A percentile compares a stretch with the other conserved stretches of the same genome.
Conservation (phyloP, 2,888 invertebrate species). For the Piscicola geometra region DNA sequence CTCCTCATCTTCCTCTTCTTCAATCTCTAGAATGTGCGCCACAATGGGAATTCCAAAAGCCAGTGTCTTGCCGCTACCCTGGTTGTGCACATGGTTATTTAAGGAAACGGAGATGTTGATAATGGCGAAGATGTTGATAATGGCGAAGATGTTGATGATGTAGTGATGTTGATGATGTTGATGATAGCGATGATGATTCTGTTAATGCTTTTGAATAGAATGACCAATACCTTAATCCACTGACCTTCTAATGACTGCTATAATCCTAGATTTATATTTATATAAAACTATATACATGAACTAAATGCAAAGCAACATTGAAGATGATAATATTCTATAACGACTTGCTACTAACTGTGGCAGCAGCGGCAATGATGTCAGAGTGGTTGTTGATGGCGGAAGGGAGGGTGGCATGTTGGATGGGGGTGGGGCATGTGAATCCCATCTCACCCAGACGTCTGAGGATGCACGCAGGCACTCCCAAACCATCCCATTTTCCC, state of each 20-base stretch:
- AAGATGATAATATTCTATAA: neutral
- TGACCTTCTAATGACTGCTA: too few species aligned
- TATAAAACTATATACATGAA: too few species aligned
- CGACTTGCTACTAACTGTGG: constrained; percentile 64
- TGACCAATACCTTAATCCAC: too few species aligned
- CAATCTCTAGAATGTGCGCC: constrained; percentile 66
- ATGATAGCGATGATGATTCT: too few species aligned
- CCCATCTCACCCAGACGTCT: constrained; percentile 70
- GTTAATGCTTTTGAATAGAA: too few species aligned
- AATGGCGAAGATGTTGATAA: too few species aligned
- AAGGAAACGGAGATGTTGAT: too few species aligned
- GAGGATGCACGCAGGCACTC: constrained; percentile 67
- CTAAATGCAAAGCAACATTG: neutral
- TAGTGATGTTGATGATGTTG: too few species aligned
- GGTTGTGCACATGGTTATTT: constrained; percentile 36
- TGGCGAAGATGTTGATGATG: too few species aligned
- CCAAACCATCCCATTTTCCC: constrained; percentile 57
- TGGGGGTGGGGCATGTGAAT: constrained; percentile 78
- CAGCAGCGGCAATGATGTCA: constrained; percentile 95
- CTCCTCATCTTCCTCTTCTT: constrained; percentile 27
- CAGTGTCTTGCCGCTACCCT: constrained; percentile 93
- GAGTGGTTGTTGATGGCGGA: constrained; percentile 64
- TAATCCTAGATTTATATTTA: too few species aligned
- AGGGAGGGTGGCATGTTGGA: constrained; percentile 63
- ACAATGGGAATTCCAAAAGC: constrained; percentile 94